Evolutionary conservation across 2,797 vertebrate genomes (phyloP), one percentile per base, ranked within the genome.

Genomic region (Microctenopoma stevenorrisi): DNA sequence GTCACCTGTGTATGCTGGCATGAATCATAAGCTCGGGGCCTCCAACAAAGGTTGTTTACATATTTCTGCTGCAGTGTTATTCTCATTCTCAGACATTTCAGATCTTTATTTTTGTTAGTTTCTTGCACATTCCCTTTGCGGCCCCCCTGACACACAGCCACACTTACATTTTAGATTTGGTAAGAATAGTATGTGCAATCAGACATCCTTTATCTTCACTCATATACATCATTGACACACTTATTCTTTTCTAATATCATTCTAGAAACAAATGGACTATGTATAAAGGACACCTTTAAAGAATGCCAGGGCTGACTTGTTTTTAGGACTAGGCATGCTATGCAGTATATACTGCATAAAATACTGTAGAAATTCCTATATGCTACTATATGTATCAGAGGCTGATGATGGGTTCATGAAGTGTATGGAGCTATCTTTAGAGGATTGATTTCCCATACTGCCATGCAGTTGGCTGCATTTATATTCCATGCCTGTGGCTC

Each of bases 401-500:
- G 86, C 81, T 75, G 82, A 90, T 91, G 92, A 92, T 90, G 83
- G 85, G 90, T 93, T 92, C 90, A 88, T 86, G 81, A 92, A 91
- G 91, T 90, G 91, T 93, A 93, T 92, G 86, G 88, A 87, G 91
- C 94, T 94, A 93, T 95, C 92, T 95, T 94, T 93, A 92, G 91
- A 93, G 92, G 91, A 94, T 94, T 94, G 92, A 94, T 95, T 94
- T 93, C 92, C 92, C 91, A 95, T 95, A 94, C 94, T 95, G 95
- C 94, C 92, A 94, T 81, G 91, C 92, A 89, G 93, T 94, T 94
- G 96, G 96, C 95, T 95, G 93, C 95, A 96, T 98, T 96, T 94
- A 96, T 97, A 96, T 91, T 95, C 94, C 60, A 89, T 83, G 91
- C 95, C 95, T 95, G 94, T 95, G 94, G 96, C 95, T 96, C 95